phyloP scores from a whole-genome alignment of 2,888 invertebrate species.

The Saturnia japonica region DNA sequence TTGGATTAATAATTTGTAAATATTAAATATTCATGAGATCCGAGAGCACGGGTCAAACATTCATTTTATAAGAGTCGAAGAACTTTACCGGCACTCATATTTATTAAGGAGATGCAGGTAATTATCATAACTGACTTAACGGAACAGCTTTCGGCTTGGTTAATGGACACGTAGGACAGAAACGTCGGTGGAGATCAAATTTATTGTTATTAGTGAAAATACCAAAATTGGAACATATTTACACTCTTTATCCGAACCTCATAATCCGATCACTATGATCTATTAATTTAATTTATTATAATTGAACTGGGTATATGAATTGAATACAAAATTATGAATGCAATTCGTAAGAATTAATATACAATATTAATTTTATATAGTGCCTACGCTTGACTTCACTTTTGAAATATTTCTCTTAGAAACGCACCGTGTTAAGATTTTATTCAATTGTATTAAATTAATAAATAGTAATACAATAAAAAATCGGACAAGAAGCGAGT shows the following conservation, averaged over 20 bases:
- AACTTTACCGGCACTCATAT: conserved; percentile 68
- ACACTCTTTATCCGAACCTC: conserved; percentile 42
- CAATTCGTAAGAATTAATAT: conserved; percentile 32
- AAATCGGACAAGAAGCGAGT: neutral
- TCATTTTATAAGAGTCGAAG: conserved; percentile 67
- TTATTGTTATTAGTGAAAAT: conserved; percentile 51
- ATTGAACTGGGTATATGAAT: conserved; percentile 40
- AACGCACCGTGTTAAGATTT: neutral
- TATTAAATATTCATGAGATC: conserved; percentile 79
- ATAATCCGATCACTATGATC: conserved; percentile 53
- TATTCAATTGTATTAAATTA: neutral
- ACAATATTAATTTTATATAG: conserved; percentile 20
- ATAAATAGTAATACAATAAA: neutral
- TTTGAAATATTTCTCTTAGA: neutral
- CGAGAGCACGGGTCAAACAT: conserved; percentile 73
- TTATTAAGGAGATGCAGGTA: conserved; percentile 74
- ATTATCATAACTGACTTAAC: conserved; percentile 70
- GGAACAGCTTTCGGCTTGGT: conserved; percentile 27
- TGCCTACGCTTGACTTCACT: neutral
- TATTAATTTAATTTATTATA: conserved; percentile 55
- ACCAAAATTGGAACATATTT: conserved; percentile 52
- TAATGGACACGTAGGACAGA: conserved; percentile 28
- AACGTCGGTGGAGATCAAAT: conserved; percentile 29
- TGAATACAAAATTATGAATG: conserved; percentile 39
- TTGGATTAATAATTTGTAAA: conserved; percentile 81